Evolutionary conservation across 2,888 invertebrate species (phyloP).

Genomic region (Emmelina monodactyla): DNA sequence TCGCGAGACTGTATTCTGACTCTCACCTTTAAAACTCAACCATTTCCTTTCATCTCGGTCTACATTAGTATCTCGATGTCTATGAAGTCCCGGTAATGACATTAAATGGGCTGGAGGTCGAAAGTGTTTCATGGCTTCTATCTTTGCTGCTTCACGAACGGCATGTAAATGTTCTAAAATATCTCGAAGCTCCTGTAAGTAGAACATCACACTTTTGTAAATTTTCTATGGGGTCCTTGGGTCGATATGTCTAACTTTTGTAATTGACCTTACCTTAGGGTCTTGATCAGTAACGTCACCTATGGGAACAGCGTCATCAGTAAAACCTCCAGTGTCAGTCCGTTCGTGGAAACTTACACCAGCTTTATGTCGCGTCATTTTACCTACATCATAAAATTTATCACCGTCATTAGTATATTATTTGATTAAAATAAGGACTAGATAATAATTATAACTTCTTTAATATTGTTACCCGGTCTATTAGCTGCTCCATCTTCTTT

Average conservation of each 20-base stretch:
- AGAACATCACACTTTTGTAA: background rate
- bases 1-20: background rate
- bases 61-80: conserved; percentile 55
- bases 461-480: conserved; percentile 62
- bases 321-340: conserved; percentile 32
- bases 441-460: no score
- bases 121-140: conserved; percentile 35
- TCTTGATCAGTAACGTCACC: conserved; percentile 50
- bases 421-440: no score
- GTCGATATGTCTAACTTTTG: no score
- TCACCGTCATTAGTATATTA: no score
- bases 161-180: conserved; percentile 48
- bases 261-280: conserved; percentile 50
- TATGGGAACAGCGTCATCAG: conserved; percentile 32
- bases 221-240: no score
- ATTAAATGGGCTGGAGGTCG: conserved; percentile 40
- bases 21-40: conserved; percentile 54
- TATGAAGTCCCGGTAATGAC: conserved; percentile 38
- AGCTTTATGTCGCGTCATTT: conserved; percentile 69
- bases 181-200: conserved; percentile 40
- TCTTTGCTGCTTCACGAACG: conserved; percentile 40
- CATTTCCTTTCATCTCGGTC: conserved; percentile 56
- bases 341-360: conserved; percentile 71
- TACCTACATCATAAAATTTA: no score
- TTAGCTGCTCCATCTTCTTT: conserved; percentile 65